Evolutionary conservation across 1,140 invertebrate genomes (phyloP).

Genomic region (Drosophila neocordata): DNA sequence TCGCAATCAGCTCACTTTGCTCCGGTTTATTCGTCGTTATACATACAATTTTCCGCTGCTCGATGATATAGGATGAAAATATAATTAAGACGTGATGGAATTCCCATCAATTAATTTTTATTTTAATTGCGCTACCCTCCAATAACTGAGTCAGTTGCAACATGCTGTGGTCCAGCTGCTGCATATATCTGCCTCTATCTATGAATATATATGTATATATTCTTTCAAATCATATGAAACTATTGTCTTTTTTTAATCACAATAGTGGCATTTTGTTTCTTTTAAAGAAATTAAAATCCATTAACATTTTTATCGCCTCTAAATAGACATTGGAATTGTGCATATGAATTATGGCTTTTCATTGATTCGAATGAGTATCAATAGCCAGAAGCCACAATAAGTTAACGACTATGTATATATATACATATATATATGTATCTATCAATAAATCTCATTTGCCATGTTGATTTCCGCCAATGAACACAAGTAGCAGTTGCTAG

Average conservation of each 20-base stretch:
- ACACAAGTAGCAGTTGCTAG: background rate
- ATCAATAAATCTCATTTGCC: background rate
- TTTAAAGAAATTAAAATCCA: conserved; percentile 51
- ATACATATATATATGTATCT: background rate
- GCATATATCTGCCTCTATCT: background rate
- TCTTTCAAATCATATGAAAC: background rate
- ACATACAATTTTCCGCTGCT: conserved; percentile 1
- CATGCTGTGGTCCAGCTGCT: background rate
- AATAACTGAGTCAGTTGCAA: conserved; percentile 48
- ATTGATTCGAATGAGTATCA: conserved; percentile 53
- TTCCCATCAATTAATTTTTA: conserved; percentile 74
- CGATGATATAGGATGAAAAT: conserved; percentile 41
- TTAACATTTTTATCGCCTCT: conserved; percentile 44
- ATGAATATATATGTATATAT: background rate
- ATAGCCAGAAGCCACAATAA: conserved; percentile 31
- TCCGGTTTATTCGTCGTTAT: background rate
- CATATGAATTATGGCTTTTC: conserved; percentile 36
- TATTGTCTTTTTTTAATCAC: conserved; percentile 14
- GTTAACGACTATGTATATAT: background rate
- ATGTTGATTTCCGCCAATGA: background rate
- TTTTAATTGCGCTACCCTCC: conserved; percentile 49
- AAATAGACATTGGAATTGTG: conserved; percentile 23
- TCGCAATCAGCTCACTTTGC: background rate
- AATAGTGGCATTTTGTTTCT: conserved; percentile 27
- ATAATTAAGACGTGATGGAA: conserved; percentile 73